Base-by-base conservation (phyloP, 2,797 vertebrate species). In the Anas georgica region DNA sequence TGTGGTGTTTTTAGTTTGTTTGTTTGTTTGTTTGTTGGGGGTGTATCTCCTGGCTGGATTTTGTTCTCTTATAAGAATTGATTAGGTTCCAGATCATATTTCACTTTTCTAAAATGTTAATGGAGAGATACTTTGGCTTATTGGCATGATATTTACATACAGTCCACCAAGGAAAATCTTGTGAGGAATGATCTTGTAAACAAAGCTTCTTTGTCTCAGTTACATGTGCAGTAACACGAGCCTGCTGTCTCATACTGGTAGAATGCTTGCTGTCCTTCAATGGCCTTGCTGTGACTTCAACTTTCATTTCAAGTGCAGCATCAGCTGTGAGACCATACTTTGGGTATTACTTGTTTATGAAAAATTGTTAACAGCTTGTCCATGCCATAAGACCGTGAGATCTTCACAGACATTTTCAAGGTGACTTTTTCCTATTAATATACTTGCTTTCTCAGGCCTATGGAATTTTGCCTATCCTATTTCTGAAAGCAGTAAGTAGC, bases 381-480 rank as follows among this genome's bases (percentile, higher is more conserved):
- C 66, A 41, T 76, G 46, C 15, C 62, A 1, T 29, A 81, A 78
- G 46, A 88, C 26, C 25, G 9, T 7, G 26, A 76, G 29, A 43
- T 62, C 68, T 83, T 50, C 0, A 2, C 58, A 39, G 56, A 14
- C 25, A 45, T 90, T 85, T 91, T 69, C 89, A 96, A 89, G 86
- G 92, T 95, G 69, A 88, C 62, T 83, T 93, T 74, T 67, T 93
- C 58, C 79, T 93, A 45, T 79, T 86, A 91, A 90, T 90, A 78
- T 23, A 69, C 17, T 66, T 75, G 33, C 17, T 83, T 48, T 45
- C 41, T 83, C 55, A 89, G 82, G 54, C 58, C 62, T 68, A 56
- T 25, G 35, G 79, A 78, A 35, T 86, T 62, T 50, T 84, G 66
- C 43, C 55, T 95, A 25, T 69, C 29, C 84, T 90, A 2, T 90